A percentile compares a stretch with the other conserved stretches of the same genome.
These are phyloP conservation scores for Sialis fuliginosa DNA, from an alignment of 2,888 invertebrate genomes.

Conservation along the genomic window DNA sequence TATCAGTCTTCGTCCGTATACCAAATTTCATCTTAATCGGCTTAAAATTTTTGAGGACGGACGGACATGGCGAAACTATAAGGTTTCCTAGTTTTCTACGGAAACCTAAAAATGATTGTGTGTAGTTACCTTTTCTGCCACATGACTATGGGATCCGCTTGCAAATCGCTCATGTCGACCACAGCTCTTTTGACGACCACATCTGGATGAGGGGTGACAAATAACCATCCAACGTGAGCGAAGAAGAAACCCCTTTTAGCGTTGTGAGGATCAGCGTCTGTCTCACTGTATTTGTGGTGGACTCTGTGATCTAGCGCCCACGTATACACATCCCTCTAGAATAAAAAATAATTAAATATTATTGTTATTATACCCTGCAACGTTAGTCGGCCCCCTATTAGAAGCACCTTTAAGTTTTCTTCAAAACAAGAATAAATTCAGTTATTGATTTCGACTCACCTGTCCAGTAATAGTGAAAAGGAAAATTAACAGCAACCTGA, in stretches of 20 bases:
- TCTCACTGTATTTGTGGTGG: slow-evolving; percentile 78
- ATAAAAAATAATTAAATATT: slow-evolving; percentile 10
- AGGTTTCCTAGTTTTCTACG: too few relatives aligned
- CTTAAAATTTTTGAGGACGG: too few relatives aligned
- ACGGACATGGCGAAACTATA: too few relatives aligned
- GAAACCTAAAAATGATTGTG: too few relatives aligned
- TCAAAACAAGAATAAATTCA: not conserved
- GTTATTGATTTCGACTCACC: slow-evolving; percentile 26
- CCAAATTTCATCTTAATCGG: too few relatives aligned
- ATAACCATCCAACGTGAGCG: slow-evolving; percentile 84
- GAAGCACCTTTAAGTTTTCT: not conserved
- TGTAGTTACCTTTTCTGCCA: slow-evolving; percentile 45
- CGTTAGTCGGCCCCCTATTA: too few relatives aligned
- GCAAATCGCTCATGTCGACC: slow-evolving; percentile 52
- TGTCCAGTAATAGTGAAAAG: slow-evolving; percentile 67
- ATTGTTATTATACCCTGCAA: too few relatives aligned
- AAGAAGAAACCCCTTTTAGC: slow-evolving; percentile 76
- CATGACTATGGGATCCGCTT: slow-evolving; percentile 55
- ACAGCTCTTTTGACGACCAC: slow-evolving; percentile 48
- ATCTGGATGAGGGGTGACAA: slow-evolving; percentile 66
- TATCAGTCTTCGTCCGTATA: too few relatives aligned
- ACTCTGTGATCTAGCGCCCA: slow-evolving; percentile 80
- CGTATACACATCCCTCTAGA: slow-evolving; percentile 62
- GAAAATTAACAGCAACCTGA: slow-evolving; percentile 45
- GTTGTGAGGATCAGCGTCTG: slow-evolving; percentile 72